These are phyloP conservation scores for Osmerus mordax DNA, from an alignment of 2,113 vertebrate genomes.

Conservation along the genomic window DNA sequence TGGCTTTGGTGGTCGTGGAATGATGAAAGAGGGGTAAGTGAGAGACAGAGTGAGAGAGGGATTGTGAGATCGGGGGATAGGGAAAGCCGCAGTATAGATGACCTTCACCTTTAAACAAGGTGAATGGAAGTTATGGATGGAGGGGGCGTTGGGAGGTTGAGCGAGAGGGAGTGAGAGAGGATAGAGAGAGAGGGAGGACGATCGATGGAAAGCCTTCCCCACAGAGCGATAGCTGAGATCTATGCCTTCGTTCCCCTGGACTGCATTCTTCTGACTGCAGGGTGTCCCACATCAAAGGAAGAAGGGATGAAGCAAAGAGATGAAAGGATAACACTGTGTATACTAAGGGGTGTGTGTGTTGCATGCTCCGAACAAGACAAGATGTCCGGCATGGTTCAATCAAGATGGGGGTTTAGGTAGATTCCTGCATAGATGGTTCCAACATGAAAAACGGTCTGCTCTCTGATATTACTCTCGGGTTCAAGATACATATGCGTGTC, in stretches of 20 bases:
- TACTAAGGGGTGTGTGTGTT: conserved; percentile 18
- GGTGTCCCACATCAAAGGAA: conserved; percentile 60
- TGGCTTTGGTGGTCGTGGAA: not conserved
- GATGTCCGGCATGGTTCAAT: conserved; percentile 29
- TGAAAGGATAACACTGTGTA: conserved; percentile 57
- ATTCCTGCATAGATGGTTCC: conserved; percentile 29
- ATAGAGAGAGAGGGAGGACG: conserved; percentile 9
- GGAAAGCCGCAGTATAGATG: not conserved
- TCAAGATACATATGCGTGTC: not conserved
- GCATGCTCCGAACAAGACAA: conserved; percentile 9
- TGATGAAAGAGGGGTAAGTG: not conserved
- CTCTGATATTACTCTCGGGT: conserved; percentile 13
- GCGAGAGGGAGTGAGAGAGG: not conserved
- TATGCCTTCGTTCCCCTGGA: conserved; percentile 51
- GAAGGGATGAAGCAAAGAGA: conserved; percentile 52
- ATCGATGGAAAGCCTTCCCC: conserved; percentile 47
- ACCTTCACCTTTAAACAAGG: conserved; percentile 24
- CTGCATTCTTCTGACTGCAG: conserved; percentile 49
- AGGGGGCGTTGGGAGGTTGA: not conserved
- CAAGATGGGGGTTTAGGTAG: conserved; percentile 24
- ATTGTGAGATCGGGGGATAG: not conserved
- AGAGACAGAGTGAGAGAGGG: not conserved
- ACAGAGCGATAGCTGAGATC: conserved; percentile 33
- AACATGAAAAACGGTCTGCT: conserved; percentile 28
- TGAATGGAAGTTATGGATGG: conserved; percentile 7